Evolutionary conservation across 2,797 vertebrate genomes (phyloP), one percentile per base, ranked within the genome.

Genomic region (Gorsachius magnificus): DNA sequence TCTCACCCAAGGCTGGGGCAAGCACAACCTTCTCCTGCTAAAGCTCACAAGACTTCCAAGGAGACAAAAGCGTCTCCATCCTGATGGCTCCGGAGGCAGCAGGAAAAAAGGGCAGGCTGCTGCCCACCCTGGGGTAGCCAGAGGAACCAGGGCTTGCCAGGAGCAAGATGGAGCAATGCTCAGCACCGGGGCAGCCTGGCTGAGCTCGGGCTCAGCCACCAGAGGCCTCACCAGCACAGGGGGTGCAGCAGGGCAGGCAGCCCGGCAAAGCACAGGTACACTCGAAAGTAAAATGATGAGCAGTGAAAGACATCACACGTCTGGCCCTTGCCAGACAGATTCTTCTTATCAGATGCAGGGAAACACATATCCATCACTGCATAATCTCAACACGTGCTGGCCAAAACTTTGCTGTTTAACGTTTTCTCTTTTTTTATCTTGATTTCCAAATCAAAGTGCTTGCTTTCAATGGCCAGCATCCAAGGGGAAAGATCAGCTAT

Each of bases 401-500:
- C n/a, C 0, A 2, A 83, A 95, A 89, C 66, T 72, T 85, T 64
- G 66, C 64, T n/a, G 28, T 77, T 78, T 93, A 90, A 90, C 89
- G 63, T 85, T 92, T 94, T 61, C 72, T 87, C 57, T 41, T 61
- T 89, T 84, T 68, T 75, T 63, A 96, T 92, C 89, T 90, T 45
- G 71, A 85, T 91, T 94, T 95, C 65, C 60, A 79, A 90, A 87
- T 82, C 79, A 31, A 78, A 93, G 79, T 21, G 28, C 65, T 89
- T 83, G 79, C 81, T 77, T 87, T 90, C 81, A 77, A 9, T 10
- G n/a, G 70, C 74, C 35, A 46, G 80, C 38, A 87, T 76, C 61
- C 74, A 60, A 66, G 75, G 58, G 89, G 83, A 80, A 93, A 95
- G 90, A 90, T 92, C 87, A 89, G 86, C 72, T 90, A 76, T 75